These are phyloP conservation scores for Nesidiocoris tenuis DNA, from an alignment of 2,888 invertebrate genomes.

Conservation along the genomic window DNA sequence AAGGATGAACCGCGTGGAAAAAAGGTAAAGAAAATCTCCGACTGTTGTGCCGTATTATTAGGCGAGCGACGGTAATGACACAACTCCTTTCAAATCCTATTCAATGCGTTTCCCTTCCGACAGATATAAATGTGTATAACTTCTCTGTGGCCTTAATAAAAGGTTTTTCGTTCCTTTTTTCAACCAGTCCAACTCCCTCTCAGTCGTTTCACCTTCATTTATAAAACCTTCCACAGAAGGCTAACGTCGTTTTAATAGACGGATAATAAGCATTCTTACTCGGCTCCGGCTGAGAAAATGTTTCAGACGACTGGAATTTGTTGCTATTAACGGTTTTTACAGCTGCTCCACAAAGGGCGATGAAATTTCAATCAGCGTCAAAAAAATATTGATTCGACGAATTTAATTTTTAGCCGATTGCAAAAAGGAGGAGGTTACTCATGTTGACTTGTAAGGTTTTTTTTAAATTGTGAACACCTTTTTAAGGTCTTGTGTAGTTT, in stretches of 20 bases:
- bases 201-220: conserved; percentile 23
- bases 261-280: conserved; percentile 34
- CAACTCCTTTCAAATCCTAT: conserved; percentile 37
- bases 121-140: conserved; percentile 41
- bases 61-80: conserved; percentile 32
- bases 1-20: not conserved
- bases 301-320: not conserved
- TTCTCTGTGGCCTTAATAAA: conserved; percentile 21
- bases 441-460: too few relatives aligned
- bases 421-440: too few relatives aligned
- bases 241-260: conserved; percentile 35
- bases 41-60: conserved; percentile 26
- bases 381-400: too few relatives aligned
- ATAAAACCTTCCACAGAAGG: conserved; percentile 17
- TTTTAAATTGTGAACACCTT: too few relatives aligned
- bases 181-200: not conserved
- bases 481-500: too few relatives aligned
- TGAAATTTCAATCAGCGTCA: too few relatives aligned
- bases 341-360: too few relatives aligned
- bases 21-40: conserved; percentile 16
- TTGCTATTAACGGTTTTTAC: too few relatives aligned
- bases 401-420: too few relatives aligned
- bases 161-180: conserved; percentile 22
- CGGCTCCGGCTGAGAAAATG: not conserved
- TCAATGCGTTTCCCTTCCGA: conserved; percentile 35